Evolutionary conservation across 2,797 vertebrate species (phyloP).

Genomic region (Gephyroberyx darwinii): DNA sequence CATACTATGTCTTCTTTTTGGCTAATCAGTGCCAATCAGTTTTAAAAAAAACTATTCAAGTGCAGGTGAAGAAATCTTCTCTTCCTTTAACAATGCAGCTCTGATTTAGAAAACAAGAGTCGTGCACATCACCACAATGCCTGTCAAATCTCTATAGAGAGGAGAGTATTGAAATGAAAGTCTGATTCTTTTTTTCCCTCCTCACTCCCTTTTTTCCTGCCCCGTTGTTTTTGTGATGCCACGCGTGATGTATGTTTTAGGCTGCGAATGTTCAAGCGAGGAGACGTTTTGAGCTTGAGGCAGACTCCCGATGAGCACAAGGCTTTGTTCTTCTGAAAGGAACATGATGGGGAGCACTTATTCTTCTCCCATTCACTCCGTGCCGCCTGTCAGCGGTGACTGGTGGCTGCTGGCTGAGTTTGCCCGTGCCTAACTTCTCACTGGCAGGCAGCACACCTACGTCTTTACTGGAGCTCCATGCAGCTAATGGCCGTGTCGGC

Average conservation of each 20-base stretch:
- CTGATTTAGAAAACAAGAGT: slow-evolving; percentile 52
- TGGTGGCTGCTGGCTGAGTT: slow-evolving; percentile 42
- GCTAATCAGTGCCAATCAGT: slow-evolving; percentile 48
- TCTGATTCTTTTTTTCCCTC: slow-evolving; percentile 50
- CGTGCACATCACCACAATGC: slow-evolving; percentile 49
- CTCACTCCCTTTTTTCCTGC: slow-evolving; percentile 25
- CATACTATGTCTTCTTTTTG: slow-evolving; percentile 24
- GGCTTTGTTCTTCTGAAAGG: slow-evolving; percentile 77
- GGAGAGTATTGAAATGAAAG: slow-evolving; percentile 60
- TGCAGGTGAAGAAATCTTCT: slow-evolving; percentile 21
- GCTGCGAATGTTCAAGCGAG: slow-evolving; percentile 59
- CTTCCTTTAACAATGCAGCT: slow-evolving; percentile 47
- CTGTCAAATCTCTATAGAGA: slow-evolving; percentile 67
- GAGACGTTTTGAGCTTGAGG: slow-evolving; percentile 64
- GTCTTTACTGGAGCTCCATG: not conserved
- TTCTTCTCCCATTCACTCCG: slow-evolving; percentile 62
- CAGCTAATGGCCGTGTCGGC: not conserved
- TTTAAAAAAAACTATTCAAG: slow-evolving; percentile 33
- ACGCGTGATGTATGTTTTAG: slow-evolving; percentile 73
- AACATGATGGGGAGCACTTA: slow-evolving; percentile 73
- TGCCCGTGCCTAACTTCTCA: slow-evolving; percentile 44
- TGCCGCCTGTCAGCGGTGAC: slow-evolving; percentile 79
- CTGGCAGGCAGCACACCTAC: slow-evolving; percentile 36
- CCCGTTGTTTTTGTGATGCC: slow-evolving; percentile 57
- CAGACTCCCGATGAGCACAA: slow-evolving; percentile 56